These are phyloP conservation scores for Oithona nana DNA, from an alignment of 2,888 invertebrate species.

Conservation along the genomic window DNA sequence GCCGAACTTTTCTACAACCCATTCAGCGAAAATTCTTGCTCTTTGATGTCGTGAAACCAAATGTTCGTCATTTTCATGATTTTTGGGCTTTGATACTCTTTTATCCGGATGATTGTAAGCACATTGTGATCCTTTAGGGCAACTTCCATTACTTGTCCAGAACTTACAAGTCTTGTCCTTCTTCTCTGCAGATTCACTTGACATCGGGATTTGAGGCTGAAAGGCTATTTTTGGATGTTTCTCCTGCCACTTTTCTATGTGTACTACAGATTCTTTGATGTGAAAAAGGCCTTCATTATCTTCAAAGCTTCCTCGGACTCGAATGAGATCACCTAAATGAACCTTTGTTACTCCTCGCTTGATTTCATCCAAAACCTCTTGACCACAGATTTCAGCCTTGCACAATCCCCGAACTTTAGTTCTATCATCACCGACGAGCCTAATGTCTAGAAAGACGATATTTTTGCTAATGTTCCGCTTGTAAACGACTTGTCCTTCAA, in stretches of 20 bases:
- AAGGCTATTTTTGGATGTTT: background rate
- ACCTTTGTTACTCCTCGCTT: too few species aligned
- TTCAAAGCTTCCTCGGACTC: too few species aligned
- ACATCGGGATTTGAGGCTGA: too few species aligned
- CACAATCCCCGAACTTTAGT: too few species aligned
- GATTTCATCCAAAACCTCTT: too few species aligned
- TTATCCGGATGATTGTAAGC: background rate
- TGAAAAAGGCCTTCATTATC: too few species aligned
- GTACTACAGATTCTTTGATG: too few species aligned
- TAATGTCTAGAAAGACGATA: background rate
- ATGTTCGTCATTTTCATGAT: background rate
- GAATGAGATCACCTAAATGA: too few species aligned
- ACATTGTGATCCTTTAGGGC: background rate
- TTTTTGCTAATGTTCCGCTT: background rate
- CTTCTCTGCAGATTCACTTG: background rate
- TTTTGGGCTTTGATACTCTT: background rate
- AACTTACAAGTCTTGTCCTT: background rate
- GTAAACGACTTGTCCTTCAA: conserved; percentile 2
- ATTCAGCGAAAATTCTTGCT: conserved; percentile 8
- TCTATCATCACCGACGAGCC: too few species aligned
- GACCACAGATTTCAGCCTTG: too few species aligned
- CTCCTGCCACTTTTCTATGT: background rate
- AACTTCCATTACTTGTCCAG: background rate
- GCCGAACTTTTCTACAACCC: background rate
- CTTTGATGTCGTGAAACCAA: background rate